Evolutionary conservation across 2,888 invertebrate genomes (phyloP), one percentile per base, ranked within the genome.

Genomic region (Eremobia ochroleuca): DNA sequence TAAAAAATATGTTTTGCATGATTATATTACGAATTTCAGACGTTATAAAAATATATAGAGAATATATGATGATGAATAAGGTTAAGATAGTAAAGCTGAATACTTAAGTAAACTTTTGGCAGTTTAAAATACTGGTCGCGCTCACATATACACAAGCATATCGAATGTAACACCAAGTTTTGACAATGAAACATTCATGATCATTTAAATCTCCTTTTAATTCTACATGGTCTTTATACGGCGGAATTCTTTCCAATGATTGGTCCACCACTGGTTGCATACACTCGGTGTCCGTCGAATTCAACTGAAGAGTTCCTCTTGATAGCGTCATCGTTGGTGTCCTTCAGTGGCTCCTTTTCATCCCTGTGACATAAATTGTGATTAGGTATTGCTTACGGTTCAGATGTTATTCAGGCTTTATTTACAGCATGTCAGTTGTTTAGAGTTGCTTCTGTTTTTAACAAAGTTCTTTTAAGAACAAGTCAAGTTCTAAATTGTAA

Each of bases 171-270:
- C 79, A 85, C 81, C 81, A 81, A 85, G 34, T 73, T 81, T 76
- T 79, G 64, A 83, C 75, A 76, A 81, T 75, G 75, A 77, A 74
- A 80, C 79, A 80, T 79, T 84, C 82, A 82, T 70, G 62, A 83
- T 78, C 64, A 81, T 84, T 76, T n/a, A 69, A 77, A 75, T 77
- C 64, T 82, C 72, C 75, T 72, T 79, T 71, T 87, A 52, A 46
- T 66, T 28, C 40, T 59, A 55, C 52, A 15, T 65, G 73, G 72
- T 65, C 87, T 95, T 64, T 97, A 98, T 89, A 99, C 99, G 73
- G 98, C 98, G n/a, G 99, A 99, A 94, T 99, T 98, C 96, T 99
- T 98, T 88, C 98, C 98, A 91, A 98, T 98, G 89, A 98, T 98
- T 89, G 98, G 98, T 78, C 98, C 98, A 81, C 98, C 98, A 79